phyloP scores from a whole-genome alignment of 2,888 invertebrate species.

The Melinaea marsaeus region DNA sequence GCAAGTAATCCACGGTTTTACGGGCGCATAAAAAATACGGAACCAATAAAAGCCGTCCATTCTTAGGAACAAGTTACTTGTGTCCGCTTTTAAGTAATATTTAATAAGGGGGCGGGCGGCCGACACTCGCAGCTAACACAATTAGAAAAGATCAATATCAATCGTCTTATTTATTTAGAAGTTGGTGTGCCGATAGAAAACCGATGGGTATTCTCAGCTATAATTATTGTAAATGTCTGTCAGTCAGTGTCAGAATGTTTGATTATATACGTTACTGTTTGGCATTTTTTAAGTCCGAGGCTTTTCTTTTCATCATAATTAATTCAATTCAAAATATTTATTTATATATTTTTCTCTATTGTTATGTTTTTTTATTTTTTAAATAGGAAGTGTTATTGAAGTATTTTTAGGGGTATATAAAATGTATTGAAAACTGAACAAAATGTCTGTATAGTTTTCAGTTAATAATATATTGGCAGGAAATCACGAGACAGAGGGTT shows the following conservation, averaged over 20 bases:
- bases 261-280: too few species aligned
- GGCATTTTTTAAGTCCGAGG: too few species aligned
- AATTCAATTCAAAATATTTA: background rate
- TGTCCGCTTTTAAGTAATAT: conserved; percentile 62
- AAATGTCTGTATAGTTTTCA: conserved; percentile 13
- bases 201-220: conserved; percentile 10
- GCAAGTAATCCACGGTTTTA: conserved; percentile 30
- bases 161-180: conserved; percentile 53
- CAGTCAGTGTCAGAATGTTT: background rate
- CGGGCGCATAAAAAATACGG: conserved; percentile 41
- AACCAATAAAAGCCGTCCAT: conserved; percentile 39
- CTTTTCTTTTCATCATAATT: too few species aligned
- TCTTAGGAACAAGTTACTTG: conserved; percentile 53
- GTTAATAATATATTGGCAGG: conserved; percentile 30
- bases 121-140: conserved; percentile 57
- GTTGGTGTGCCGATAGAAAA: conserved; percentile 12
- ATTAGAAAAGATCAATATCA: conserved; percentile 71
- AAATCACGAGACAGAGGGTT: conserved; percentile 45
- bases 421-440: background rate
- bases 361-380: background rate
- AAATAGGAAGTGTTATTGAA: too few species aligned
- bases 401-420: background rate
- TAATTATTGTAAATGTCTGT: conserved; percentile 23
- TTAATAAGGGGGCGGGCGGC: conserved; percentile 59
- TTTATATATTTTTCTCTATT: background rate